These are phyloP conservation scores for Chionoecetes opilio DNA, from an alignment of 1,140 invertebrate genomes.

Conservation along the genomic window DNA sequence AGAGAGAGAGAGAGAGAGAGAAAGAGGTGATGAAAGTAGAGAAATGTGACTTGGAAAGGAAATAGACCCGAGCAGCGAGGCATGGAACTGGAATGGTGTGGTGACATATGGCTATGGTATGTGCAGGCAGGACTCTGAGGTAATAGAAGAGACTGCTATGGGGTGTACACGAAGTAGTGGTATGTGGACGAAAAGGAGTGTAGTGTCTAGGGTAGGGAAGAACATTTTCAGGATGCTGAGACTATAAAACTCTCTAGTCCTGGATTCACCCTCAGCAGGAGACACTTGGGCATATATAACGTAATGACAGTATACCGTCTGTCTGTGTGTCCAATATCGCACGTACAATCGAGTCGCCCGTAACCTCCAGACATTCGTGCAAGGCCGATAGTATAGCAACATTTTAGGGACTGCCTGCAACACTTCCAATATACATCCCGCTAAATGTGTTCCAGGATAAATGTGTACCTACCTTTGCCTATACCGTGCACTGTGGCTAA, in stretches of 20 bases:
- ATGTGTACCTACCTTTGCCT: too few species aligned
- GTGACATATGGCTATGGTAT: too few species aligned
- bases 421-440: too few species aligned
- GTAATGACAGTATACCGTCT: neutral
- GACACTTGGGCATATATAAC: neutral
- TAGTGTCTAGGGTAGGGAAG: neutral
- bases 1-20: constrained; percentile 27
- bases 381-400: too few species aligned
- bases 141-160: neutral
- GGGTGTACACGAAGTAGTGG: neutral
- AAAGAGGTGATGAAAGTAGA: neutral
- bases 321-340: neutral
- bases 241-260: neutral
- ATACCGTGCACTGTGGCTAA: too few species aligned
- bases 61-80: neutral
- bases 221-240: neutral
- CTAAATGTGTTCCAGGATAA: too few species aligned
- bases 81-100: neutral
- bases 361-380: too few species aligned
- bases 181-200: neutral
- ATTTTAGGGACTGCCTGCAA: too few species aligned
- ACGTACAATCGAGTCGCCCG: too few species aligned
- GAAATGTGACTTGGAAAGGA: neutral
- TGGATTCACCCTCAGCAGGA: neutral
- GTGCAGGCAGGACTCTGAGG: neutral